These are phyloP conservation scores for Aleadryas rufinucha DNA, from an alignment of 2,113 vertebrate genomes.

Conservation along the genomic window DNA sequence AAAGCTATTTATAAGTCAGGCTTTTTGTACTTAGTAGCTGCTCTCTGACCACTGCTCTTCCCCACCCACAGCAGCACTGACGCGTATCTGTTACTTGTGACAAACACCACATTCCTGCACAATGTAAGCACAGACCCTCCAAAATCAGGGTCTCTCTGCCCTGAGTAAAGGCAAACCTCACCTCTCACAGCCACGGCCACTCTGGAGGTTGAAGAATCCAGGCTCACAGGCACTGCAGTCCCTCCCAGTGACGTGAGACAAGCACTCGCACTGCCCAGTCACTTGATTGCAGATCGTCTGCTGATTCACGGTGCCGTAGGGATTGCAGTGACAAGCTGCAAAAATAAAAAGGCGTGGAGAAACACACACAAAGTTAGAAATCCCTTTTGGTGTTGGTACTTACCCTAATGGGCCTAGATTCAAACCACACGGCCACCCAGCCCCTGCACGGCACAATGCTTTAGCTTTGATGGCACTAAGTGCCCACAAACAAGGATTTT, in stretches of 20 bases:
- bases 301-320: slow-evolving; percentile 74
- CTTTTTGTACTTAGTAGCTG: background rate
- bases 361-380: background rate
- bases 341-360: background rate
- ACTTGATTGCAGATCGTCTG: slow-evolving; percentile 83
- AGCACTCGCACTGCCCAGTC: slow-evolving; percentile 90
- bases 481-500: background rate
- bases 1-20: slow-evolving; percentile 16
- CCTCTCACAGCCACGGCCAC: slow-evolving; percentile 87
- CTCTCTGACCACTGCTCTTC: background rate
- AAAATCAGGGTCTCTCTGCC: background rate
- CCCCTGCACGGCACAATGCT: background rate
- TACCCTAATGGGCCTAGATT: background rate
- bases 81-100: background rate
- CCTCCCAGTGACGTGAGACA: slow-evolving; percentile 81
- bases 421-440: background rate
- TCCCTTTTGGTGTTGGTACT: background rate
- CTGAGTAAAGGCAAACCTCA: slow-evolving; percentile 5
- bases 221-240: slow-evolving; percentile 88
- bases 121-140: background rate
- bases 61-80: background rate
- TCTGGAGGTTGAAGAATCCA: slow-evolving; percentile 92
- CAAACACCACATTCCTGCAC: background rate
- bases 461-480: background rate
- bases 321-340: slow-evolving; percentile 89